Evolutionary conservation across 2,888 invertebrate species (phyloP).

Genomic region (Pasiphila rectangulata): DNA sequence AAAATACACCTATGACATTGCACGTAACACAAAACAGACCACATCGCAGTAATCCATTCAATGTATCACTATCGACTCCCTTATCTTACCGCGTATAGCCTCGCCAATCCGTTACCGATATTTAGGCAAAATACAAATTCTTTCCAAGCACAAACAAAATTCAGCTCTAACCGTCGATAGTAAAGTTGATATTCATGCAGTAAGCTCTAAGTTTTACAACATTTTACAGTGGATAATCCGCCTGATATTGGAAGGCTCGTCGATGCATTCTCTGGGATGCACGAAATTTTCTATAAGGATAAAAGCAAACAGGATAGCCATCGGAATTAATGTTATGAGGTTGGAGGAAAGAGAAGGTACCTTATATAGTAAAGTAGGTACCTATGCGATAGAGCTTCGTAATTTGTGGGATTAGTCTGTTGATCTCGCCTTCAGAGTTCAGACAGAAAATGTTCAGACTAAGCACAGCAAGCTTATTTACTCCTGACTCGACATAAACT

Average conservation of each 20-base stretch:
- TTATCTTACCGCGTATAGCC: constrained; percentile 73
- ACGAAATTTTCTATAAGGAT: constrained; percentile 80
- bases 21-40: constrained; percentile 53
- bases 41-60: constrained; percentile 69
- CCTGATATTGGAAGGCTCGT: constrained; percentile 77
- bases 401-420: constrained; percentile 1
- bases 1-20: constrained; percentile 12
- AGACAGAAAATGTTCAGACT: too few species aligned
- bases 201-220: constrained; percentile 55
- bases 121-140: constrained; percentile 77
- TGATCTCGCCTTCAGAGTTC: too few species aligned
- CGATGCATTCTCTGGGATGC: constrained; percentile 77
- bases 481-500: too few species aligned
- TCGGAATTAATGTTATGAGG: constrained; percentile 65
- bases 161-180: constrained; percentile 41
- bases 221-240: constrained; percentile 72
- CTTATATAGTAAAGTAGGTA: constrained; percentile 8
- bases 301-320: constrained; percentile 80
- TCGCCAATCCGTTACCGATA: constrained; percentile 77
- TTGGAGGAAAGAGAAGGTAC: constrained; percentile 26
- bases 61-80: constrained; percentile 69
- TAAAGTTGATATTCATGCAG: constrained; percentile 47
- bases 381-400: not conserved
- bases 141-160: constrained; percentile 43
- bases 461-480: too few species aligned